Percentiles rank a stretch among this genome's conserved stretches.
phyloP scores from a whole-genome alignment of 2,797 vertebrate species.

The Macrochelys suwanniensis region DNA sequence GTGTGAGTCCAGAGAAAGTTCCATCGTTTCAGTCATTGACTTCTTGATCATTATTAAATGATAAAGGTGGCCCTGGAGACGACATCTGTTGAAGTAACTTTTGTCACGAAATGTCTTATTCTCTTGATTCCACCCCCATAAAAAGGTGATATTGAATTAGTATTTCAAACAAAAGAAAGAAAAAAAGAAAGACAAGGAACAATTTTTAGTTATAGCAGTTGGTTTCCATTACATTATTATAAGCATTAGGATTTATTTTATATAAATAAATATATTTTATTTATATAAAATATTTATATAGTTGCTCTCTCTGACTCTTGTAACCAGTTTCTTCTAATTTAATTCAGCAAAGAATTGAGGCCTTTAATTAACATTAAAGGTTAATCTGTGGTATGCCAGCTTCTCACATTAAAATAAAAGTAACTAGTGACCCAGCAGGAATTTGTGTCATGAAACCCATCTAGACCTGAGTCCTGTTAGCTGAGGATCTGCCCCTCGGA shows the following conservation, averaged over 20 bases:
- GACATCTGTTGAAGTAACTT: slow-evolving; percentile 18
- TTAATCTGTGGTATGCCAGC: not conserved
- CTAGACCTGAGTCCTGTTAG: not conserved
- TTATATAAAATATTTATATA: no score
- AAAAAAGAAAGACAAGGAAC: not conserved
- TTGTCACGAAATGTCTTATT: not conserved
- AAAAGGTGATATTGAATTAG: not conserved
- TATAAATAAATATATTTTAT: no score
- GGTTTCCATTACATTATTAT: slow-evolving; percentile 23
- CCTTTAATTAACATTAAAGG: not conserved
- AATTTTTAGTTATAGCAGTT: not conserved
- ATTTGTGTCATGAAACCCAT: not conserved
- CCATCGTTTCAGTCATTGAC: not conserved
- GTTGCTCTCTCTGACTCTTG: not conserved
- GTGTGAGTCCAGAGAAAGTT: not conserved
- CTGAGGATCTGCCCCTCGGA: not conserved
- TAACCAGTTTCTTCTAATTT: not conserved
- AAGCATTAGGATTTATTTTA: not conserved
- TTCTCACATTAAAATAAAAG: not conserved
- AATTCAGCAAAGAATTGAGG: not conserved
- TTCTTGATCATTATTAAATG: not conserved
- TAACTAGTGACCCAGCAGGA: not conserved
- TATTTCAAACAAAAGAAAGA: slow-evolving; percentile 1
- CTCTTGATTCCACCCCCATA: slow-evolving; percentile 8
- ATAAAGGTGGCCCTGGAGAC: not conserved